Conservation (phyloP, 2,113 vertebrate species). For the Nyctibius bracteatus region DNA sequence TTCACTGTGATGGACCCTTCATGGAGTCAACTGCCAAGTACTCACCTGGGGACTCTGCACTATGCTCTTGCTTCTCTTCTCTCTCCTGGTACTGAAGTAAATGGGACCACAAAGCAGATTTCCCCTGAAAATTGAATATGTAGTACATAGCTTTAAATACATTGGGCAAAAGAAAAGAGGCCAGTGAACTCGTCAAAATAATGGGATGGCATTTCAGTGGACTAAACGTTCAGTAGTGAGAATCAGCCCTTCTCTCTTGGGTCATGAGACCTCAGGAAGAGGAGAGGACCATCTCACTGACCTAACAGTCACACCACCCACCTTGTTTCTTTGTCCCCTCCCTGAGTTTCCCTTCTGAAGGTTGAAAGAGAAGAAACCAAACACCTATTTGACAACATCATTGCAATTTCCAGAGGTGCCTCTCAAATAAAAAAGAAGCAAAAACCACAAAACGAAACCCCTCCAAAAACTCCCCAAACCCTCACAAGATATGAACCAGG, state of each 20-base stretch:
- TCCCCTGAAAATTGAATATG: constrained; percentile 78
- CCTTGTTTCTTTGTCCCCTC: background rate
- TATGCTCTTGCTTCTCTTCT: constrained; percentile 84
- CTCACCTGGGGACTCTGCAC: constrained; percentile 84
- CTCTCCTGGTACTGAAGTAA: constrained; percentile 91
- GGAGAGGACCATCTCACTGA: background rate
- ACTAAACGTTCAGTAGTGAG: background rate
- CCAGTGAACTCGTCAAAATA: background rate
- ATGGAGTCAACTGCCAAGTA: background rate
- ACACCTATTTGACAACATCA: background rate
- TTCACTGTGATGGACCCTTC: background rate
- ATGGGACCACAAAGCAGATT: constrained; percentile 97
- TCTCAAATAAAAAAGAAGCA: background rate
- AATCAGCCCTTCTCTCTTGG: background rate
- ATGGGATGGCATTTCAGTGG: background rate
- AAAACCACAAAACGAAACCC: background rate
- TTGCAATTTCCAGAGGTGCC: background rate
- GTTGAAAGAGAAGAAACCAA: background rate
- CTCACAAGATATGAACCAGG: background rate
- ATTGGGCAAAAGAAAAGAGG: background rate
- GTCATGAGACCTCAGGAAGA: background rate
- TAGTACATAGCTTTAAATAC: background rate
- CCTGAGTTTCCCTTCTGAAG: background rate
- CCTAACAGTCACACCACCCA: background rate
- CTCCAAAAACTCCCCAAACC: background rate